These are phyloP conservation scores for Scylla paramamosain DNA, from an alignment of 1,140 invertebrate species.

Conservation along the genomic window DNA sequence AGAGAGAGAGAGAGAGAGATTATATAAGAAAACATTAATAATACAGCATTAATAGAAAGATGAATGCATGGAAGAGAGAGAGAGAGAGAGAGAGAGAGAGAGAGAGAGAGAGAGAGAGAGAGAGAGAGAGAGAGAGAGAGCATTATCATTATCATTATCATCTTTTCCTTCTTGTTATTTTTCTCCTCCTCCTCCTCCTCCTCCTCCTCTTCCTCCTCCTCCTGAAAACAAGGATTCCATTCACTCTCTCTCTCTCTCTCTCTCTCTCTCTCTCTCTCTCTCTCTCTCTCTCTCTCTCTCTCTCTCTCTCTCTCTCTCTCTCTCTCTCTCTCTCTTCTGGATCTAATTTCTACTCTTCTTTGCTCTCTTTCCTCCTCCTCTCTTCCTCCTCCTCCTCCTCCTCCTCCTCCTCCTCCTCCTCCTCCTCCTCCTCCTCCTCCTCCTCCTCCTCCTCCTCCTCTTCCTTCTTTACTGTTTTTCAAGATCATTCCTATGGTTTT, in stretches of 20 bases:
- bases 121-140: no score
- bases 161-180: no score
- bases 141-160: no score
- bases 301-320: no score
- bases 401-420: neutral
- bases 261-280: neutral
- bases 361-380: neutral
- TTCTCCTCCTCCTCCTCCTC: no score
- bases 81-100: neutral
- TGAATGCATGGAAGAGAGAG: neutral
- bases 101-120: no score
- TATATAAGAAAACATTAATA: no score
- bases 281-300: neutral
- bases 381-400: neutral
- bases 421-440: conserved; percentile 31
- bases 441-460: conserved; percentile 27
- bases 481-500: neutral
- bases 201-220: neutral
- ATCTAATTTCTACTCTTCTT: neutral
- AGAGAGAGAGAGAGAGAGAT: conserved; percentile 25
- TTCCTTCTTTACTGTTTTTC: neutral
- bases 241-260: neutral
- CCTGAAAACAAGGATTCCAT: neutral
- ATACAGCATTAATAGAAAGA: no score
- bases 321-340: neutral